Evolutionary conservation across 2,113 vertebrate genomes (phyloP), one percentile per base, ranked within the genome.

Genomic region (Seriola dumerili): DNA sequence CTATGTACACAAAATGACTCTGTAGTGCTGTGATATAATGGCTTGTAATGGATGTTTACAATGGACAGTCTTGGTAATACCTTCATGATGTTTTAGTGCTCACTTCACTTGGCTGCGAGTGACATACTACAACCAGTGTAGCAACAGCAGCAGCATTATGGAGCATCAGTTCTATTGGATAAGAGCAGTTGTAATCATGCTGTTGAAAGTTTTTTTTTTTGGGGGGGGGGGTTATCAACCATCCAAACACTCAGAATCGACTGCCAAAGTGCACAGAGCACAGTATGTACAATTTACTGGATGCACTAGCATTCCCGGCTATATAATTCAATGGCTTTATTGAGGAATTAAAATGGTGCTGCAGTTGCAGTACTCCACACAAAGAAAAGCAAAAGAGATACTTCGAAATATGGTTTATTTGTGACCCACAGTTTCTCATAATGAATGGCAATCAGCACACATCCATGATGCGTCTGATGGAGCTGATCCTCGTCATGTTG

Each of bases 381-480:
- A 44, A 58, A 29, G n/a, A 57, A 61, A 50, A 50, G 5, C 32
- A 40, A 25, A 62, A 66, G 23, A 67, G 44, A 69, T 69, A 78
- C 54, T 79, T 86, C 64, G 85, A 86, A 86, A 80, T 63, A 42
- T 21, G 40, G 4, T 89, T 89, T 86, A 83, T 87, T 81, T 62
- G 52, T 44, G n/a, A 63, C 1, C 59, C 61, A 66, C 9, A 81
- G 32, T 52, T 83, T 75, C 19, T 14, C 46, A 50, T 9, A 57
- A 17, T 0, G 8, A 64, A 12, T 0, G 10, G 23, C 36, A 73
- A 4, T 59, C 85, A 93, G 81, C 87, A 91, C 61, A 85, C 69
- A 29, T 94, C 87, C 61, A 80, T 91, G 57, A 94, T 93, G 67
- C 89, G 91, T 40, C 85, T 50, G 70, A 93, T 90, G 78, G 92